phyloP scores from a whole-genome alignment of 1,140 invertebrate genomes.

The Chlorops oryzae region DNA sequence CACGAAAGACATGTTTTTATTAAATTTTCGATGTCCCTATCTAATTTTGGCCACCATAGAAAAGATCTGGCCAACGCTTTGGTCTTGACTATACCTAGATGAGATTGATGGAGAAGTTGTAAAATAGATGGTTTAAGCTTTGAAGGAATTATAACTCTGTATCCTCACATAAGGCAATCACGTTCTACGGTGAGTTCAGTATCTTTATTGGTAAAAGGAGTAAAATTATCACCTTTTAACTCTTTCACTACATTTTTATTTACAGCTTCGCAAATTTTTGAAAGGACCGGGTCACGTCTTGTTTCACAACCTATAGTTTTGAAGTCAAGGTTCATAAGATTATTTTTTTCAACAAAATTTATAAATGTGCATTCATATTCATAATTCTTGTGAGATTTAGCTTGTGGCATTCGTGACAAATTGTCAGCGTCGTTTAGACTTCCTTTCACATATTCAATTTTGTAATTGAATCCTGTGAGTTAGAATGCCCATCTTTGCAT shows the following conservation, averaged over 20 bases:
- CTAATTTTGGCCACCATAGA: conserved; percentile 51
- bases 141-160: conserved; percentile 1
- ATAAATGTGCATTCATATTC: neutral
- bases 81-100: conserved; percentile 50
- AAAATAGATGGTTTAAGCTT: neutral
- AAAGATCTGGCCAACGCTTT: conserved; percentile 50
- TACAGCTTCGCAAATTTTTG: conserved; percentile 4
- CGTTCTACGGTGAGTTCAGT: conserved; percentile 20
- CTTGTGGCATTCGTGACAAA: conserved; percentile 4
- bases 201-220: conserved; percentile 10
- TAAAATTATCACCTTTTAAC: conserved; percentile 7
- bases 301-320: conserved; percentile 11
- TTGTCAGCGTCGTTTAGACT: neutral
- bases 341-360: neutral
- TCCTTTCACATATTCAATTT: too few relatives aligned
- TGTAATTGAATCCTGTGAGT: conserved; percentile 4
- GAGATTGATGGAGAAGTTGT: conserved; percentile 14
- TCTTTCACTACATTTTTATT: neutral
- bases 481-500: too few relatives aligned
- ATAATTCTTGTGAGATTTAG: neutral
- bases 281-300: conserved; percentile 8
- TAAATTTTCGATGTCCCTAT: conserved; percentile 45
- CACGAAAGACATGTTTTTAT: conserved; percentile 10
- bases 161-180: conserved; percentile 15
- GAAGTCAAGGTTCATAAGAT: conserved; percentile 1